phyloP scores from a whole-genome alignment of 1,140 invertebrate species.

The Eufriesea mexicana region DNA sequence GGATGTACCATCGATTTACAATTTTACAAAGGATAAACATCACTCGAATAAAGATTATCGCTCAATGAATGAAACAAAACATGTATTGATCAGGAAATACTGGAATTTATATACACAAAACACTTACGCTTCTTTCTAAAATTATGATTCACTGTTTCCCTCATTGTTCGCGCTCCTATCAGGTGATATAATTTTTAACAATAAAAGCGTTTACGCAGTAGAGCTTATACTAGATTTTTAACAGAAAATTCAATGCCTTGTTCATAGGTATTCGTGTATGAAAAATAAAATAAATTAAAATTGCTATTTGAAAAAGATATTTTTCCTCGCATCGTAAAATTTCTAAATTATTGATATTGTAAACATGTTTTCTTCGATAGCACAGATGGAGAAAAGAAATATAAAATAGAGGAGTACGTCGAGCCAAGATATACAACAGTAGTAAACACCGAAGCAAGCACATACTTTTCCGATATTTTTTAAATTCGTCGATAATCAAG shows the following conservation, averaged over 20 bases:
- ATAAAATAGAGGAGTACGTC: background rate
- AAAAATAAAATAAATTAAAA: background rate
- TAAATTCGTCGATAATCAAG: background rate
- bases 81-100: background rate
- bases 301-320: background rate
- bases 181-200: background rate
- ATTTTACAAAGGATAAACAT: background rate
- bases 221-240: background rate
- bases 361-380: constrained; percentile 29
- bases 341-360: background rate
- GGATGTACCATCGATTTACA: no score
- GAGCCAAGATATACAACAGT: background rate
- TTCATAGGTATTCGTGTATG: no score
- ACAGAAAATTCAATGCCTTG: background rate
- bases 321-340: background rate
- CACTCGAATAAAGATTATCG: background rate
- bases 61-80: background rate
- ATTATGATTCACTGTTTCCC: background rate
- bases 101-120: background rate
- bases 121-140: background rate
- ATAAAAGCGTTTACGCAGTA: background rate
- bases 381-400: background rate
- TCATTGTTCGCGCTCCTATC: background rate
- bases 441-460: background rate
- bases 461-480: background rate